Conservation (phyloP, 1,140 invertebrate genomes). For the Periplaneta americana region DNA sequence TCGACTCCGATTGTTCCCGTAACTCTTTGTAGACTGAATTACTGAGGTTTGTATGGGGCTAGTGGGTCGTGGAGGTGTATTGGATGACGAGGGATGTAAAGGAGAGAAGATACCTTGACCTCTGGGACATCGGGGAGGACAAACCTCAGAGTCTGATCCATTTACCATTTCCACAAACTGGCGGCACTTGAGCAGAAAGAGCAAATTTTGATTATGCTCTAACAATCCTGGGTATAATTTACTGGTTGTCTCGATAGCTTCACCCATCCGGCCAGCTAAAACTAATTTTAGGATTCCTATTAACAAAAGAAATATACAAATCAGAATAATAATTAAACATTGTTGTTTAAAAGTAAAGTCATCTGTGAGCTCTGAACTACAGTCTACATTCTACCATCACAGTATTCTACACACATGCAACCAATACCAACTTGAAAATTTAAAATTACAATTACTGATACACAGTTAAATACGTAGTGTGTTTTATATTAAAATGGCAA, state of each 20-base stretch:
- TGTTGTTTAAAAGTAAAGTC: no score
- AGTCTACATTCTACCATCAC: no score
- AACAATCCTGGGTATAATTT: slow-evolving; percentile 86
- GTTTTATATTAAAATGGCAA: no score
- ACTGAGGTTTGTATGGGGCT: slow-evolving; percentile 61
- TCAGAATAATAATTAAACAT: slow-evolving; percentile 5
- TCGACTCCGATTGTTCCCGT: slow-evolving; percentile 39
- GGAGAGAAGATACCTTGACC: slow-evolving; percentile 24
- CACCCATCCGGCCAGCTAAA: slow-evolving; percentile 85
- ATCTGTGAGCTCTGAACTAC: no score
- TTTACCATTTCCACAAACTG: slow-evolving; percentile 97
- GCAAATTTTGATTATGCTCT: slow-evolving; percentile 82
- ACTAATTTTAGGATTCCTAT: slow-evolving; percentile 90
- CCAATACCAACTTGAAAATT: neutral
- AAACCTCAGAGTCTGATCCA: slow-evolving; percentile 69
- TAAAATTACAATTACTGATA: no score
- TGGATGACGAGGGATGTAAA: neutral
- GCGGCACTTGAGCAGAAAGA: slow-evolving; percentile 92
- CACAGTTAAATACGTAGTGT: no score
- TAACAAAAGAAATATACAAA: neutral
- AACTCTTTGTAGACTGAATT: slow-evolving; percentile 62
- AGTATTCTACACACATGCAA: no score
- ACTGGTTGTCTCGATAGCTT: slow-evolving; percentile 87
- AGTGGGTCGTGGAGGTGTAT: slow-evolving; percentile 33
- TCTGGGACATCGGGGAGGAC: slow-evolving; percentile 23